Evolutionary conservation across 1,140 invertebrate species (phyloP).

Genomic region (Hycleus phaleratus): DNA sequence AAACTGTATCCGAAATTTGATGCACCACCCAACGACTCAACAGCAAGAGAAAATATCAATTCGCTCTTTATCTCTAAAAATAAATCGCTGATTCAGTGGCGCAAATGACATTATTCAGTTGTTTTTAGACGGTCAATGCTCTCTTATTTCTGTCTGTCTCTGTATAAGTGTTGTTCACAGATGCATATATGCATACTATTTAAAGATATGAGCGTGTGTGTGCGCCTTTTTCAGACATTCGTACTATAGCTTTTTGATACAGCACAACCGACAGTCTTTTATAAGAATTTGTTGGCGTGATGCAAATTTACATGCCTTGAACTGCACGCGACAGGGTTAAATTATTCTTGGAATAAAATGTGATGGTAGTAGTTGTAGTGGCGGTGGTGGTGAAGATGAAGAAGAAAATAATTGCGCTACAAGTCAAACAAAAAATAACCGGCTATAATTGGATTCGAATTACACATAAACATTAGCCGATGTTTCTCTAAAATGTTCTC

Average conservation of each 20-base stretch:
- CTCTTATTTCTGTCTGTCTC: not conserved
- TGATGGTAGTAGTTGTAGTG: not conserved
- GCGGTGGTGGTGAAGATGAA: conserved; percentile 1
- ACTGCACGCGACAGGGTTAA: conserved; percentile 27
- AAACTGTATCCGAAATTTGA: too few relatives aligned
- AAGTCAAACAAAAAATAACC: not conserved
- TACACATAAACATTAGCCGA: not conserved
- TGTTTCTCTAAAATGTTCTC: not conserved
- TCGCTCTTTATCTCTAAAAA: conserved; percentile 23
- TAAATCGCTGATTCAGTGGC: conserved; percentile 26
- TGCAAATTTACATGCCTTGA: conserved; percentile 28
- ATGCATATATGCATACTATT: not conserved
- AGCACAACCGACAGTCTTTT: not conserved
- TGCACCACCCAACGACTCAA: too few relatives aligned
- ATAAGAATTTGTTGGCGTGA: conserved; percentile 23
- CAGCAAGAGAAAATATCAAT: too few relatives aligned
- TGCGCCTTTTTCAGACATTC: too few relatives aligned
- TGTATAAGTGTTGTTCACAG: too few relatives aligned
- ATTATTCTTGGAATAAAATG: conserved; percentile 24
- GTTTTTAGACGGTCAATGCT: conserved; percentile 31
- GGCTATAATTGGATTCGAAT: conserved; percentile 12
- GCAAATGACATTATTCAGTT: conserved; percentile 25
- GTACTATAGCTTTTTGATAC: conserved; percentile 21
- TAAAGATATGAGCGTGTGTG: too few relatives aligned
- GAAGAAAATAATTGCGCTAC: conserved; percentile 13